A percentile compares a stretch with the other conserved stretches of the same genome.
Conservation (phyloP, 1,140 invertebrate genomes). For the Bombus waltoni region DNA sequence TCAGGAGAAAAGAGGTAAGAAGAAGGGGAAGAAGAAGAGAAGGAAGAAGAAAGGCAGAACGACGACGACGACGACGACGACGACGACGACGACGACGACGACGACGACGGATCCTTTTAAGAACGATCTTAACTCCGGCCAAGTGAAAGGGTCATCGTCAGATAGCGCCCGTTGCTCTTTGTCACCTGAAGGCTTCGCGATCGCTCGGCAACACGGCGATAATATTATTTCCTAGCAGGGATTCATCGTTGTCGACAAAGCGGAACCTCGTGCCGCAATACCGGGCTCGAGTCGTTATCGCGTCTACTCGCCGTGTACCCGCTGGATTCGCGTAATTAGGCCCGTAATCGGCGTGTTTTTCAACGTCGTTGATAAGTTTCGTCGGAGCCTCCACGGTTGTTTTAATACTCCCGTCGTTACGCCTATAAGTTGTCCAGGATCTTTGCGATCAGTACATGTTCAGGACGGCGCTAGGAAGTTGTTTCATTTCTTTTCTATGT, state of each 20-base stretch:
- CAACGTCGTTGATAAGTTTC: constrained; percentile 39
- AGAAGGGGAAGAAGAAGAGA: neutral
- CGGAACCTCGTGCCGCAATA: constrained; percentile 36
- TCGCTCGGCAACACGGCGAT: constrained; percentile 23
- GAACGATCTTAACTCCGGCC: constrained; percentile 44
- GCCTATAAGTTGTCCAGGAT: too few species aligned
- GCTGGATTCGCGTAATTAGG: constrained; percentile 39
- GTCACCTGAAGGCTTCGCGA: constrained; percentile 36
- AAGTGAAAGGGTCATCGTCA: constrained; percentile 46
- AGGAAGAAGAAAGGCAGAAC: neutral
- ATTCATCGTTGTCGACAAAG: constrained; percentile 52
- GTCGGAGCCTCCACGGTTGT: neutral
- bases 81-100: too few species aligned
- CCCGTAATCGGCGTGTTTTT: constrained; percentile 50
- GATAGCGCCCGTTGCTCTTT: constrained; percentile 47
- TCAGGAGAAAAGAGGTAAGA: neutral
- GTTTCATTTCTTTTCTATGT: neutral
- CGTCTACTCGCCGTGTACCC: constrained; percentile 10
- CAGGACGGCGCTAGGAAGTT: too few species aligned
- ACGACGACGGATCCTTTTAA: constrained; percentile 26
- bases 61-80: too few species aligned
- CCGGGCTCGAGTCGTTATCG: constrained; percentile 25
- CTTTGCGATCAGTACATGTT: too few species aligned
- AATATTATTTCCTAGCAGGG: constrained; percentile 33
- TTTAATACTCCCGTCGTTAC: constrained; percentile 3